Base-by-base conservation (phyloP, 2,888 invertebrate species). In the Drosophila meridiana region DNA sequence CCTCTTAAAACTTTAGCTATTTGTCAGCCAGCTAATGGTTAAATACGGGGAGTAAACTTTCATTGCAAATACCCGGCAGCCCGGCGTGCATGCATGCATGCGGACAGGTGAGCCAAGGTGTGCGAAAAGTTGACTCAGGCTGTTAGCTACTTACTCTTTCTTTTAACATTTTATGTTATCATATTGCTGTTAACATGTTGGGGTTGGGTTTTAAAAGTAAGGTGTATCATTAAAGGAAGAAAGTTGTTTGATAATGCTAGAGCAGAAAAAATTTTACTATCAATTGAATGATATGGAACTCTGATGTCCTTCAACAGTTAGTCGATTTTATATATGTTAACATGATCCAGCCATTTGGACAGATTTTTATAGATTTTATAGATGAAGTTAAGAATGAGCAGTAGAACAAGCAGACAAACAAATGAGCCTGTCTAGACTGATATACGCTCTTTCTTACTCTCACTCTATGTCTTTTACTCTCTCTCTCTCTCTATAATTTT, bases 11-110 rank as follows among this genome's bases (percentile, higher is more conserved):
- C 20, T 57, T 57, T 26, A 5, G 40, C 58, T 45, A 43, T 58
- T 58, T 58, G 58, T 58, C 58, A 58, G 58, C 50, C 48, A 60
- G 5, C 60, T 60, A 60, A 60, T 50, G 60, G 47, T 40, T n/a
- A 48, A 60, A 40, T 48, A 32, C 48, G 38, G 20, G 11, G 13
- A 48, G 20, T 32, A 30, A 60, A 60, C 34, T 13, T 38, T 20
- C 32, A 60, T 60, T 50, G 40, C 38, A 14, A 40, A 30, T 4
- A 20, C 30, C 7, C 13, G 6, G 9, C 28, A n/a, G 30, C 11
- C n/a, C 32, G 6, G 32, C n/a, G 4, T 52, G 6, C 53, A 14
- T 13, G 48, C 43, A 32, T 13, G 26, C 43, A 43, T 26, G 45
- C 30, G 9, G 40, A 26, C 40, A 60, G 52, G 52, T 52, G 34